phyloP scores from a whole-genome alignment of 2,888 invertebrate species.

The Plutella xylostella region DNA sequence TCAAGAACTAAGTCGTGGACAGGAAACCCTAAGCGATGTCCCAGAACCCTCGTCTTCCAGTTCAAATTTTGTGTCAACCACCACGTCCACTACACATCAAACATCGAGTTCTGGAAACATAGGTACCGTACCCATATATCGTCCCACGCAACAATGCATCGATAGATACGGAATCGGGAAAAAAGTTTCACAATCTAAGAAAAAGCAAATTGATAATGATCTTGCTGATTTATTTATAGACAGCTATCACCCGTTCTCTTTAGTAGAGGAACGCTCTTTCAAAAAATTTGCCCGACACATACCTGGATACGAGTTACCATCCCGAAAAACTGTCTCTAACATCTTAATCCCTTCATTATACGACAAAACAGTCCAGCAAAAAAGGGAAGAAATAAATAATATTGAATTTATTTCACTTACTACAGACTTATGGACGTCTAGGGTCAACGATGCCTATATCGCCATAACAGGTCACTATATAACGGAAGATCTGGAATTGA shows the following conservation, averaged over 20 bases:
- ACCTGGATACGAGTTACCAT: slow-evolving; percentile 12
- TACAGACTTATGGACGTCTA: slow-evolving; percentile 19
- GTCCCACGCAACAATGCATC: no score
- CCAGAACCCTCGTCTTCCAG: no score
- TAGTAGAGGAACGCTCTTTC: neutral
- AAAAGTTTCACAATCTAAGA: no score
- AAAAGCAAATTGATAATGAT: neutral
- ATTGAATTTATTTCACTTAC: slow-evolving; percentile 15
- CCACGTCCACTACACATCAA: no score
- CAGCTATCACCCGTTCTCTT: neutral
- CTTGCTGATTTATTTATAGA: neutral
- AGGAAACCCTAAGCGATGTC: slow-evolving; percentile 9
- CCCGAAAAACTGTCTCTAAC: slow-evolving; percentile 13
- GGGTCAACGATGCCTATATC: slow-evolving; percentile 11
- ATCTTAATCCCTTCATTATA: slow-evolving; percentile 12
- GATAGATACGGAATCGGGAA: no score
- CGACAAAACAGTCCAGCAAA: slow-evolving; percentile 5
- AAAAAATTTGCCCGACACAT: slow-evolving; percentile 10
- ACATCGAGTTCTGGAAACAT: no score
- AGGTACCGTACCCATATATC: no score
- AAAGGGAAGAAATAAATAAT: slow-evolving; percentile 13
- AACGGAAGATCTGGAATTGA: slow-evolving; percentile 5
- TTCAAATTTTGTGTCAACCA: no score
- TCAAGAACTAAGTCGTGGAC: slow-evolving; percentile 11
- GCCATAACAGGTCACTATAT: slow-evolving; percentile 8